Base-by-base conservation (phyloP, 1,140 invertebrate species). In the Meloidogyne chitwoodi region DNA sequence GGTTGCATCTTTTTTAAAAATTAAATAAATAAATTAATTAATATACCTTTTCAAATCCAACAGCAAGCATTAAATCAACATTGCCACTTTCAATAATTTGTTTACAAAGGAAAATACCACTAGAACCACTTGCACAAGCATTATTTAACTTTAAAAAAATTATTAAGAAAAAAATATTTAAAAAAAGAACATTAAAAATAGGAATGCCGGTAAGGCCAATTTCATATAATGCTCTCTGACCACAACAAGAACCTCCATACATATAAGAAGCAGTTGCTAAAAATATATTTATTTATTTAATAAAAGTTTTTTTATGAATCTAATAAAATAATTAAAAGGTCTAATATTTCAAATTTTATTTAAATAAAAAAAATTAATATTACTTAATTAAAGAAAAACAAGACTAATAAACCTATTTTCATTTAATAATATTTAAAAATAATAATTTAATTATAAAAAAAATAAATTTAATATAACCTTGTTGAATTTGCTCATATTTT, bases 171-270 rank as follows among this genome's bases (percentile, higher is more conserved):
- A 22, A 10, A 73, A 11, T 73, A 12, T 14, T 44, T 11, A 75
- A 19, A 8, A 19, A 77, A 26, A 16, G 62, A 0, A 90, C 95
- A 90, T 99, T 99, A 89, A 93, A 95, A 77, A 99, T 92, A 12
- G 96, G 96, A 82, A 98, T 96, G 26, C 95, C 96, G 63, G 92
- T 97, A 90, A 98, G 92, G 56, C 96, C 96, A 56, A 98, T 89
- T 87, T 94, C 92, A 88, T 99, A 99, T 1, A 99, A 83, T 0
- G 93, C 93, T 80, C 95, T 90, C 89, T 99, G 96, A 3, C 96
- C 96, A 89, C 92, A 93, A 16, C 95, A 95, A 3, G 96, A 97
- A 87, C 98, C 96, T 10, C 94, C 96, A 87, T 94, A 96, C 16
- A 97, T 94, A 88, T 96, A 99, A 19, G 95, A 95, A 78, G 93